Evolutionary conservation across 2,888 invertebrate species (phyloP), one percentile per base, ranked within the genome.

Genomic region (Andrena chrysosceles): DNA sequence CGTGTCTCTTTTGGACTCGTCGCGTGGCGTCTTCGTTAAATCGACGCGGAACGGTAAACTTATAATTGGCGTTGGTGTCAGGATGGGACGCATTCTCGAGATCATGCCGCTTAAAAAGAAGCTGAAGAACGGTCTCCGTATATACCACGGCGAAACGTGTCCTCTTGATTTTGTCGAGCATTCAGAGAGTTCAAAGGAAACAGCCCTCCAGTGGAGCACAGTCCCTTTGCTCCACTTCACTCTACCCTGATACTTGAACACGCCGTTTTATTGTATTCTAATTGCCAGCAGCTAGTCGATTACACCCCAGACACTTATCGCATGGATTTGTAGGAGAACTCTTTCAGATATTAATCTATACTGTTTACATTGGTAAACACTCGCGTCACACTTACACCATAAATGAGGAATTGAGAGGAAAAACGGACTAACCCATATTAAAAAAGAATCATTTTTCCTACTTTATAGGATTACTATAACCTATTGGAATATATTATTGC

Each of bases 61-160:
- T 81, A 79, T 81, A 81, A 81, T 81, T 81, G 80, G 79, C 60
- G 66, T 33, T 54, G 52, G 60, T 78, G 69, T 75, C 63, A 60
- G 76, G 42, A 49, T 48, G 54, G 20, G 56, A 64, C 29, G 29
- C 56, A 56, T 79, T 81, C 64, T 66, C 70, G 29, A 29, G 52
- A 33, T 54, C 48, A 23, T n/a, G 52, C 20, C 23, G 49, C 13
- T 60, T 52, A 68, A 77, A 77, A 78, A 63, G 77, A 62, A 52
- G 20, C n/a, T 56, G 16, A 31, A 54, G 31, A 62, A 62, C 31
- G 13, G 16, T 0, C 7, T n/a, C 13, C 31, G 48, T 4, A n/a
- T 33, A 56, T 35, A n/a, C 5, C 68, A 0, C 23, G 35, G 4
- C 52, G 76, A 62, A 31, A 71, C 52, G 13, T 49, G 49, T 42